Evolutionary conservation across 2,888 invertebrate genomes (phyloP), one percentile per base, ranked within the genome.

Genomic region (Darwinula stevensoni): DNA sequence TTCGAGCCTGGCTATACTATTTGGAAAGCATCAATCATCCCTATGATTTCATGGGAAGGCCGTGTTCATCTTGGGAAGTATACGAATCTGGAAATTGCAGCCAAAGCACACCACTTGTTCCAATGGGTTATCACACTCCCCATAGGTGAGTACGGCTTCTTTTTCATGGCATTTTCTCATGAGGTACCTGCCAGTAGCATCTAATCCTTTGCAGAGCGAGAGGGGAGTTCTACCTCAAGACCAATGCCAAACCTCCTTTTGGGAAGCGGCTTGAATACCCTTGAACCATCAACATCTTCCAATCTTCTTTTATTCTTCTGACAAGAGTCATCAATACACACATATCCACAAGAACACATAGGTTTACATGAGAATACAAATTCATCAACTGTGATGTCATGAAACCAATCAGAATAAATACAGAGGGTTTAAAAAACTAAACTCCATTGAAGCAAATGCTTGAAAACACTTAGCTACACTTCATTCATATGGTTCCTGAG

Each of bases 291-390:
- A 6, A 6, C 22, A 22, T 6, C 9, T 9, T 6, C n/a, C n/a
- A n/a, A 22, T 22, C 22, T 22, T 22, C 9, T 22, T 22, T 22
- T 22, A 22, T 22, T 22, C n/a, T 22, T 22, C n/a, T n/a, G 22
- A 9, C 22, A n/a, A n/a, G 6, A 9, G 22, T 22, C n/a, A 6
- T 22, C 22, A 22, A 6, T 22, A 9, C n/a, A n/a, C 9, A n/a
- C 22, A 22, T 22, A 22, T 22, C 22, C n/a, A n/a, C n/a, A n/a
- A n/a, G n/a, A n/a, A n/a, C n/a, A n/a, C n/a, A n/a, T n/a, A n/a
- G n/a, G n/a, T n/a, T n/a, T n/a, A n/a, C n/a, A n/a, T n/a, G n/a
- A n/a, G n/a, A n/a, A n/a, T n/a, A n/a, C n/a, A n/a, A n/a, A n/a
- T n/a, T n/a, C n/a, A n/a, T n/a, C n/a, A n/a, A n/a, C n/a, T n/a